Percentiles rank a stretch among this genome's conserved stretches.
phyloP scores from a whole-genome alignment of 92 coral and sea anemone species.

The Porites rus region DNA sequence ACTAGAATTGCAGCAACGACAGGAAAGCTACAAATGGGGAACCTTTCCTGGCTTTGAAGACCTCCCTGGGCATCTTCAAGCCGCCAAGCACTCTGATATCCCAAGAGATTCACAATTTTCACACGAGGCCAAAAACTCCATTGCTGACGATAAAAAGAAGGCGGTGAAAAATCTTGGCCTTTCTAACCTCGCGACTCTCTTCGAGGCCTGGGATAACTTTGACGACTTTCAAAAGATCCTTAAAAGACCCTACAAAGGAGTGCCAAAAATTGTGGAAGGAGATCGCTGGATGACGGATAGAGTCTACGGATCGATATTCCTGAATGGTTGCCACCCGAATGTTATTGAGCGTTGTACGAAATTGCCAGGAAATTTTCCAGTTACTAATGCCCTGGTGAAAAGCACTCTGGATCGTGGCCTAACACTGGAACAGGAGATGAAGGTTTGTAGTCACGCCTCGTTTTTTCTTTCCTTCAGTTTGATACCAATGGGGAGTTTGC shows the following conservation, averaged over 20 bases:
- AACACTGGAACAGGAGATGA: slow-evolving; percentile 46
- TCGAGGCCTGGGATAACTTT: slow-evolving; percentile 33
- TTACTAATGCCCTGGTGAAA: slow-evolving; percentile 55
- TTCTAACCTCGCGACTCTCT: slow-evolving; percentile 28
- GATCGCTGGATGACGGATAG: slow-evolving; percentile 59
- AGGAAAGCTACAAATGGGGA: slow-evolving; percentile 64
- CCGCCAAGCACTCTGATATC: slow-evolving; percentile 54
- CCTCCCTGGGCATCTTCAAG: slow-evolving; percentile 62
- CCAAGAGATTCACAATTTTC: slow-evolving; percentile 79
- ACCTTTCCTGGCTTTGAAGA: slow-evolving; percentile 33
- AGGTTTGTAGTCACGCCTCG: slow-evolving; percentile 16
- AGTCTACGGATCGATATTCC: slow-evolving; percentile 51
- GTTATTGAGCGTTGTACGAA: slow-evolving; percentile 52
- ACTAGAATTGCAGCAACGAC: slow-evolving; percentile 56
- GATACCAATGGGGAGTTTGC: too few species aligned
- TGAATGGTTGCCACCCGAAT: slow-evolving; percentile 67
- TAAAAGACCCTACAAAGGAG: slow-evolving; percentile 21
- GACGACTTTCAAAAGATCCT: slow-evolving; percentile 55
- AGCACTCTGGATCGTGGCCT: slow-evolving; percentile 50
- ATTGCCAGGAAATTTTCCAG: slow-evolving; percentile 60
- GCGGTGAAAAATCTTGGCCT: slow-evolving; percentile 47
- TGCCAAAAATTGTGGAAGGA: slow-evolving; percentile 34
- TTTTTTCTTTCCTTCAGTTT: too few species aligned
- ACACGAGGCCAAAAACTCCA: slow-evolving; percentile 45
- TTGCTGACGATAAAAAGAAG: slow-evolving; percentile 35